Evolutionary conservation across 2,113 vertebrate species (phyloP).

Genomic region (Oreamnos americanus): DNA sequence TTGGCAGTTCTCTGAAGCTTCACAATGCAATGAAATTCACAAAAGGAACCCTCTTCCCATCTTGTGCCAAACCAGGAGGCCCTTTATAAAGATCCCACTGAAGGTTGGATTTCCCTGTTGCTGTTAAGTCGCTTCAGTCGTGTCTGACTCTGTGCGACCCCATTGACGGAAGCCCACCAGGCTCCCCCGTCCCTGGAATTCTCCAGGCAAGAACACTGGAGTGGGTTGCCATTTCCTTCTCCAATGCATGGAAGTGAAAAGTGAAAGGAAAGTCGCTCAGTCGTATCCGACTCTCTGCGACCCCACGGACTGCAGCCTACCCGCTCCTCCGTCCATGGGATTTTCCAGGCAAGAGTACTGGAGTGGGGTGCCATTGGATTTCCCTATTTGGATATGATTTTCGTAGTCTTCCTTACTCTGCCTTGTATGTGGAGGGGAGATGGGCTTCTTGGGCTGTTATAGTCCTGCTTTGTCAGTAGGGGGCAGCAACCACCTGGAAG

Average conservation of each 20-base stretch:
- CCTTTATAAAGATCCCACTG: background rate
- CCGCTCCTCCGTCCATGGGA: too few species aligned
- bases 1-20: background rate
- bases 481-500: background rate
- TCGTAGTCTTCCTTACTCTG: background rate
- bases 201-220: too few species aligned
- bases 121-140: too few species aligned
- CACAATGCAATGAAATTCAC: background rate
- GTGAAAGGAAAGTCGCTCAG: too few species aligned
- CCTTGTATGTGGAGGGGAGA: accelerated
- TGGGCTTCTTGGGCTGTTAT: background rate
- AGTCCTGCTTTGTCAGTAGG: background rate
- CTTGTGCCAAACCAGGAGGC: background rate
- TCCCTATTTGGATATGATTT: background rate
- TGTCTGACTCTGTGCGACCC: too few species aligned
- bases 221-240: too few species aligned
- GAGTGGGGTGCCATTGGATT: background rate
- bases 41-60: background rate
- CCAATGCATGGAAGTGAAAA: too few species aligned
- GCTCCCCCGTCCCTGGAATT: too few species aligned
- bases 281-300: too few species aligned
- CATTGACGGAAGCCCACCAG: too few species aligned
- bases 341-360: too few species aligned
- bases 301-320: too few species aligned
- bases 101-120: background rate